These are phyloP conservation scores for Orchesella cincta DNA, from an alignment of 1,140 invertebrate species.

Conservation along the genomic window DNA sequence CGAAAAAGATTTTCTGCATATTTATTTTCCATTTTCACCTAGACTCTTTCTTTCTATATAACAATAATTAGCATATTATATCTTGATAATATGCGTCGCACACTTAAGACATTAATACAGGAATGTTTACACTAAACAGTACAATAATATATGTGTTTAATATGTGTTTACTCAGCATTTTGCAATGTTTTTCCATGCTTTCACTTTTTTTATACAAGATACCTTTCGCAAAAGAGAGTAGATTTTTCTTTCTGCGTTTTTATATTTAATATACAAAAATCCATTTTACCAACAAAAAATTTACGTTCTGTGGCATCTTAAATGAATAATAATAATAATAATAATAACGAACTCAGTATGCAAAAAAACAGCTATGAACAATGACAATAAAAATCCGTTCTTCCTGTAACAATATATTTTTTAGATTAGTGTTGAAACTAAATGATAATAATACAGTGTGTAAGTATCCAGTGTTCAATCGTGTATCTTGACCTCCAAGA, in stretches of 20 bases:
- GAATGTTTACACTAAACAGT: conserved; percentile 19
- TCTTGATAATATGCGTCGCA: background rate
- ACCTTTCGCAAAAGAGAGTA: too few relatives aligned
- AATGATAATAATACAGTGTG: conserved; percentile 6
- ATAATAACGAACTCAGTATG: background rate
- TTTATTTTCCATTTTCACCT: conserved; percentile 3
- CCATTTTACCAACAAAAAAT: background rate
- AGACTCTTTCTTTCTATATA: background rate
- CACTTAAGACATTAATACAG: background rate
- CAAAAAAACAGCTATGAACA: background rate
- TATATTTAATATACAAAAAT: background rate
- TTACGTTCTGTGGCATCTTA: background rate
- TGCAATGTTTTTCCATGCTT: background rate
- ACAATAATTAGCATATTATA: background rate
- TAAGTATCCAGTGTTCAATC: conserved; percentile 14
- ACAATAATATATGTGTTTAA: background rate
- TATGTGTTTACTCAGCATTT: background rate
- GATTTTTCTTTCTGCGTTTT: background rate
- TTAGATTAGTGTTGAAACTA: too few relatives aligned
- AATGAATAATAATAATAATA: background rate
- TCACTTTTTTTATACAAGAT: background rate
- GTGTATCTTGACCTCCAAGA: too few relatives aligned
- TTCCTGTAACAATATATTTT: too few relatives aligned
- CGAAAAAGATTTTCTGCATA: conserved; percentile 9
- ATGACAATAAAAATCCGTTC: background rate